Evolutionary conservation across 1,140 invertebrate species (phyloP), one percentile per base, ranked within the genome.

Genomic region (Hetaerina americana): DNA sequence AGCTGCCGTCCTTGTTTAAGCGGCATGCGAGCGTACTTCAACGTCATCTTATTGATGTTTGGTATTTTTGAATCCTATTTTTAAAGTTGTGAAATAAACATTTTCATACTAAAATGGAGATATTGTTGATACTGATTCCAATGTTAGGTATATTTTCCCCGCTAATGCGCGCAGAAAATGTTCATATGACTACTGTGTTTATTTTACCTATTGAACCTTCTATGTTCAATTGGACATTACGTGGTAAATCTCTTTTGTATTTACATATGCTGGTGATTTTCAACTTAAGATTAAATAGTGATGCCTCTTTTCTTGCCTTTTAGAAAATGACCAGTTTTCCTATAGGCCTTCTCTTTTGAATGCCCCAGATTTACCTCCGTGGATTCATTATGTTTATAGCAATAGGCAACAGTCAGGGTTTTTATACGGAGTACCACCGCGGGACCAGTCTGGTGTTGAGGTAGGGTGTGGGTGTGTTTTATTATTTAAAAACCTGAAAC

Each of bases 301-400:
- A 40, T 67, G 70, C 67, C 26, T 68, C 5, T 70, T 28, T 27
- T 40, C 28, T 68, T 73, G 49, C 28, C 22, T 70, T 66, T 27
- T 73, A 66, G 57, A 27, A 12, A 84, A 82, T 73, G 79, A 86
- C 74, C 86, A 89, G 71, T 89, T 87, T 75, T 84, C 85, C 3
- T 90, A 89, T 77, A 86, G 88, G 74, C 84, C 89, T 0, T 88
- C 89, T 0, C 77, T 92, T 25, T 73, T 86, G 0, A 85, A 88
- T 75, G 85, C 88, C 68, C 92, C 93, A 0, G 93, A 95, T 81
- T 82, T 95, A 66, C 93, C 93, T 0, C 81, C 84, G 10, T 95
- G 93, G 93, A 87, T 95, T 75, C 85, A 89, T 40, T 94, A 92
- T 76, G 86, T 88, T 68, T 93, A 92, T 77, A 92, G 90, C 74